Evolutionary conservation across 2,797 vertebrate species (phyloP), one percentile per base, ranked within the genome.

Genomic region (Hyperoplus immaculatus): DNA sequence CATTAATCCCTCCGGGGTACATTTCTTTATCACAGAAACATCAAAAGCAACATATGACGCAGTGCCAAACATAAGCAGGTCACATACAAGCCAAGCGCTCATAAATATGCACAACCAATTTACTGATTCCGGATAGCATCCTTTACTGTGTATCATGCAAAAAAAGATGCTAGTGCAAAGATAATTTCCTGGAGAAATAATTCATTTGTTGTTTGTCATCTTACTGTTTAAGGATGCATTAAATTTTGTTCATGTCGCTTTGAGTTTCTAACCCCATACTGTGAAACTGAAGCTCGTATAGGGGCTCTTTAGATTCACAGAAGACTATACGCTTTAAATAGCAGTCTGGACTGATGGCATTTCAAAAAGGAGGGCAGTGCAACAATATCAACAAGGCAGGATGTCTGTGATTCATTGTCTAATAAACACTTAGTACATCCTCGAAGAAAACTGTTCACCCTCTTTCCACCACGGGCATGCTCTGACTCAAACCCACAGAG

Each of bases 401-500:
- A 81, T 72, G 80, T 62, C 59, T 72, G 63, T 84, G 82, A 87
- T 81, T 88, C 80, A 75, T 55, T 81, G 80, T 91, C 88, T 85
- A 86, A 87, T 89, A 87, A 90, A 84, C 51, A 82, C 47, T 1
- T 50, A 65, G 68, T 60, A 58, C 73, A 80, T 76, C 70, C 65
- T 83, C 56, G 63, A 85, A 81, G 49, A 75, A 41, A 72, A 74
- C 49, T 59, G 72, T 81, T 82, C 72, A 46, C 61, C 54, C 57
- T 75, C 68, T 74, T 81, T 69, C 72, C 42, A 38, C 18, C 29
- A 29, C 29, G 29, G 9, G 56, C 65, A 55, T 54, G 65, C 51
- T 69, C 76, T 85, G 90, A 89, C 81, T 88, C 89, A 88, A 55
- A 81, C 73, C 87, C 76, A 66, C 78, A 74, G 84, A 88, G 83